Conservation (phyloP, 2,797 vertebrate genomes). For the Balearica regulorum region DNA sequence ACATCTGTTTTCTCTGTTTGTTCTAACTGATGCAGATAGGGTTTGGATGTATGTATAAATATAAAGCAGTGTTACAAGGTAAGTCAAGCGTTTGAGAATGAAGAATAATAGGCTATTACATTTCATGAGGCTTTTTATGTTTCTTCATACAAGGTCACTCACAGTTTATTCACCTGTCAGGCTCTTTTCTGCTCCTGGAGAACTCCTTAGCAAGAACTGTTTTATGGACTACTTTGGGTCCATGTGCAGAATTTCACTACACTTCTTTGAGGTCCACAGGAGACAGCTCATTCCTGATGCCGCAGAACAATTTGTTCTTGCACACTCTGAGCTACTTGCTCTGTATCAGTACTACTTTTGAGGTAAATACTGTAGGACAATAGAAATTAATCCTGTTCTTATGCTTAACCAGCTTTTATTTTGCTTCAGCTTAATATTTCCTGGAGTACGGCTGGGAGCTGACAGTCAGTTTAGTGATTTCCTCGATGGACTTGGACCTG, state of each 20-base stretch:
- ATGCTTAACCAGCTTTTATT: neutral
- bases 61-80: neutral
- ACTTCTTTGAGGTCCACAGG: neutral
- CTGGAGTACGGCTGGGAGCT: slow-evolving; percentile 91
- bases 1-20: neutral
- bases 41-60: neutral
- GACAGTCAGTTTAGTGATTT: slow-evolving; percentile 98
- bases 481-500: slow-evolving; percentile 93
- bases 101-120: neutral
- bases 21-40: neutral
- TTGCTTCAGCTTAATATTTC: slow-evolving; percentile 89
- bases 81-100: neutral
- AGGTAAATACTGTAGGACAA: neutral
- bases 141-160: neutral
- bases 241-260: neutral
- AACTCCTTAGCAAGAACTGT: neutral
- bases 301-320: neutral
- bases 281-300: neutral
- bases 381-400: neutral
- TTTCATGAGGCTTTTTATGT: neutral
- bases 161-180: neutral
- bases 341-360: neutral
- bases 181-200: neutral
- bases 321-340: neutral
- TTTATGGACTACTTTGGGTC: neutral